Percentiles rank a stretch among this genome's conserved stretches.
phyloP scores from a whole-genome alignment of 2,113 vertebrate species.

The Caranx melampygus region DNA sequence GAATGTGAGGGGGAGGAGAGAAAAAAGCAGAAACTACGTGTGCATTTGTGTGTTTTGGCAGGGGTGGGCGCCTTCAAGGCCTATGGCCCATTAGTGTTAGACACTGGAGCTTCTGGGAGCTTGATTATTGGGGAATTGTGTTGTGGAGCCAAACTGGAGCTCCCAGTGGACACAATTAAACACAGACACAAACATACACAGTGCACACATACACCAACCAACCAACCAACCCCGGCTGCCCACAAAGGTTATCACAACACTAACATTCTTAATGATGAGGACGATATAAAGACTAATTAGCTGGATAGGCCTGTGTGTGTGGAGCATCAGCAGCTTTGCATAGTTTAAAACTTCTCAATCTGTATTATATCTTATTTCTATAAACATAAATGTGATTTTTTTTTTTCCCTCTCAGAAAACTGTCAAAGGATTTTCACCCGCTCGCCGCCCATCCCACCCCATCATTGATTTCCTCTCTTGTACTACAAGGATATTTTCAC shows the following conservation, averaged over 20 bases:
- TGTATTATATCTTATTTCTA: background rate
- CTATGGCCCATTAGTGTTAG: conserved; percentile 6
- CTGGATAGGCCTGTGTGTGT: background rate
- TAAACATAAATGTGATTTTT: background rate
- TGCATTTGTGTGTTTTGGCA: background rate
- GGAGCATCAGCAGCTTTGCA: background rate
- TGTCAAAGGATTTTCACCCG: too few species aligned
- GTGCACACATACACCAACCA: conserved; percentile 14
- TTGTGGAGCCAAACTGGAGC: conserved; percentile 27
- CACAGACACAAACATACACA: conserved; percentile 9
- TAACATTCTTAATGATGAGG: conserved; percentile 47
- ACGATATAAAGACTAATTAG: conserved; percentile 54
- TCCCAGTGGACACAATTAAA: conserved; percentile 72
- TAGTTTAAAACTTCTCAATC: background rate
- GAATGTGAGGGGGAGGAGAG: background rate
- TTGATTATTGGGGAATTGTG: conserved; percentile 48
- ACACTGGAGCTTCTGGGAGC: conserved; percentile 6
- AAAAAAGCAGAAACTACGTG: background rate
- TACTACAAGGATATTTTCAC: background rate
- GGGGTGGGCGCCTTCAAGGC: background rate
- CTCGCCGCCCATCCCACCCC: too few species aligned
- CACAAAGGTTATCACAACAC: conserved; percentile 57
- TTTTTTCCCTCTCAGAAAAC: background rate
- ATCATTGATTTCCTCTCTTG: background rate
- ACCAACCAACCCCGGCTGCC: background rate